These are phyloP conservation scores for Chrysopilus asiliformis DNA, from an alignment of 2,888 invertebrate genomes.

Conservation along the genomic window DNA sequence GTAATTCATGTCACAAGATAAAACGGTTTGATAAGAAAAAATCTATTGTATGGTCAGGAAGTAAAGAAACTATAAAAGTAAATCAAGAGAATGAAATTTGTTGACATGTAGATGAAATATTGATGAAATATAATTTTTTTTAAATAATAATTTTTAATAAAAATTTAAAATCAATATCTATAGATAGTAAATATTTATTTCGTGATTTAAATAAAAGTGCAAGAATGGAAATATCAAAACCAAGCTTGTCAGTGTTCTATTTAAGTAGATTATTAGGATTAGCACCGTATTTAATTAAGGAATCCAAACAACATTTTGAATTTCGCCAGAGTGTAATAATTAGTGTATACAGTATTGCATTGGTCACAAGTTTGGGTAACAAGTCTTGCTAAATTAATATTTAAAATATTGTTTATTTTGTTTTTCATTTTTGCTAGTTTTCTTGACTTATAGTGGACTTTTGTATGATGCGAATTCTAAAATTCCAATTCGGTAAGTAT, in stretches of 20 bases:
- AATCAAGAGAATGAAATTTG: too few species aligned
- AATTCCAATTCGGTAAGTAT: constrained; percentile 28
- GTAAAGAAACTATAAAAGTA: too few species aligned
- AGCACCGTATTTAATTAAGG: constrained; percentile 27
- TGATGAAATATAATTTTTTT: too few species aligned
- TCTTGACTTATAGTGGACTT: constrained; percentile 30
- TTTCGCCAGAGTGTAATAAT: constrained; percentile 27
- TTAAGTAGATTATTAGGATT: constrained; percentile 27
- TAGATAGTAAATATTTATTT: too few species aligned
- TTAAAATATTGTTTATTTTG: not conserved
- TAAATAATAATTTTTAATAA: too few species aligned
- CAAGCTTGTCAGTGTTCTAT: constrained; percentile 29
- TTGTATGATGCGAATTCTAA: constrained; percentile 32
- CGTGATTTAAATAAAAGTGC: too few species aligned
- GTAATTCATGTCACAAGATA: too few species aligned
- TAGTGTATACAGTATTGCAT: constrained; percentile 24
- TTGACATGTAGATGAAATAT: too few species aligned
- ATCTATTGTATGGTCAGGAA: too few species aligned
- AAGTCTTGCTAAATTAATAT: constrained; percentile 24
- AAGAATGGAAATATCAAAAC: constrained; percentile 33
- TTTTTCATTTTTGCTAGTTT: constrained; percentile 22
- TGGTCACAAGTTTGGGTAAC: too few species aligned
- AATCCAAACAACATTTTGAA: constrained; percentile 20
- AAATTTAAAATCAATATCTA: too few species aligned
- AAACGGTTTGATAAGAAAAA: too few species aligned